Conservation (phyloP, 2,113 vertebrate genomes). For the Riparia riparia region DNA sequence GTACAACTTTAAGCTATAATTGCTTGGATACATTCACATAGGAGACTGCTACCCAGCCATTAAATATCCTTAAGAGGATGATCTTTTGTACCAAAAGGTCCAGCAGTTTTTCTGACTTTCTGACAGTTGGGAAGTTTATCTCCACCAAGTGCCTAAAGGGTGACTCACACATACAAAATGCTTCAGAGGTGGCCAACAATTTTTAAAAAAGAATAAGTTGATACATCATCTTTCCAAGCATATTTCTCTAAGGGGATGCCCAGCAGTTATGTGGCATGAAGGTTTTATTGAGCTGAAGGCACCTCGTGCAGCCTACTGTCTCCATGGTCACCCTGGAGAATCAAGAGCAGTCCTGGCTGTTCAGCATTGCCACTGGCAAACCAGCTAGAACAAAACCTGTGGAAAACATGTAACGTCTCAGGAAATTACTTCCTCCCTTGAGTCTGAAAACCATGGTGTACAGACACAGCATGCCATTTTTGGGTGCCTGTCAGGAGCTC, state of each 20-base stretch:
- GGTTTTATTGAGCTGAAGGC: not conserved
- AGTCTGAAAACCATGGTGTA: not conserved
- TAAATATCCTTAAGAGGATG: conserved; percentile 69
- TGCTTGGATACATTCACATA: conserved; percentile 52
- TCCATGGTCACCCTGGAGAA: not conserved
- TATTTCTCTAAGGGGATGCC: not conserved
- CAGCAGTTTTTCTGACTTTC: conserved; percentile 47
- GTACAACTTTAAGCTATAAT: conserved; percentile 68
- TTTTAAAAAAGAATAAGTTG: not conserved
- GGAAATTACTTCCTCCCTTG: not conserved
- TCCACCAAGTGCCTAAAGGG: not conserved
- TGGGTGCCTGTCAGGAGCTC: not conserved
- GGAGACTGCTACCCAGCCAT: conserved; percentile 28
- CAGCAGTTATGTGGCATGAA: not conserved
- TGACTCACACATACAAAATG: not conserved
- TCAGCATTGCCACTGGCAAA: not conserved
- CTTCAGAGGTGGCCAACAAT: not conserved
- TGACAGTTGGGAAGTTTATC: conserved; percentile 45
- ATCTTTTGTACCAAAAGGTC: conserved; percentile 51
- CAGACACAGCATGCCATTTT: not conserved
- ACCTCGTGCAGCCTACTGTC: not conserved
- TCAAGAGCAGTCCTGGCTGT: not conserved
- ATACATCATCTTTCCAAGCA: not conserved
- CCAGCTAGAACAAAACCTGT: not conserved
- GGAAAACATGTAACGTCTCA: not conserved